Evolutionary conservation across 2,888 invertebrate genomes (phyloP).

Genomic region (Rhagonycha fulva): DNA sequence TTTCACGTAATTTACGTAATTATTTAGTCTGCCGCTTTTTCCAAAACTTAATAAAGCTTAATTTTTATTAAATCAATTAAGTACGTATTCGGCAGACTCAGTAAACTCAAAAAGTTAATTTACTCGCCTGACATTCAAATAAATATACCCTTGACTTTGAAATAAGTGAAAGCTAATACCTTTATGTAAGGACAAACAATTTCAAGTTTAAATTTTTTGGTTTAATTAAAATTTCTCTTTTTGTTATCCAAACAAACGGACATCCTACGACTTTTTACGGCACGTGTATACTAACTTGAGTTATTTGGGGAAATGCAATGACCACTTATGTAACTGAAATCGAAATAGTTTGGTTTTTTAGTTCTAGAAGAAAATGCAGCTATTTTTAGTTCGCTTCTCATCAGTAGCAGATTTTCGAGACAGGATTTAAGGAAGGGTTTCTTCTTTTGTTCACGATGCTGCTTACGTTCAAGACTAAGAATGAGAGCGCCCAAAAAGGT

Average conservation of each 20-base stretch:
- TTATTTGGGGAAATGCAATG: too few species aligned
- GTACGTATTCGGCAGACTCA: background rate
- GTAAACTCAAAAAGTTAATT: background rate
- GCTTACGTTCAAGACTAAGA: too few species aligned
- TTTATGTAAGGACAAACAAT: background rate
- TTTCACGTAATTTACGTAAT: too few species aligned
- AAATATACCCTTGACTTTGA: background rate
- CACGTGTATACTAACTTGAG: background rate
- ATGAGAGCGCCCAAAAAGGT: too few species aligned
- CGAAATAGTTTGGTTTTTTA: too few species aligned
- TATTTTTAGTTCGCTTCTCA: too few species aligned
- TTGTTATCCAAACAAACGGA: background rate
- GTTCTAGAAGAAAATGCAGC: too few species aligned
- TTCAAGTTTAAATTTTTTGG: background rate
- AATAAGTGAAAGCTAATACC: background rate
- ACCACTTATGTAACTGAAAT: too few species aligned
- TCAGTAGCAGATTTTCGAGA: too few species aligned
- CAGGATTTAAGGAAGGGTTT: too few species aligned
- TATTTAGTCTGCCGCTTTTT: background rate
- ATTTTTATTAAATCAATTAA: background rate
- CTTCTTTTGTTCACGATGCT: too few species aligned
- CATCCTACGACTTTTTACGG: background rate
- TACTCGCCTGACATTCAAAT: background rate
- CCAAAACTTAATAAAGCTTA: background rate
- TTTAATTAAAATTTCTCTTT: background rate